phyloP scores from a whole-genome alignment of 2,797 vertebrate species.

The Sebastes miniatus region DNA sequence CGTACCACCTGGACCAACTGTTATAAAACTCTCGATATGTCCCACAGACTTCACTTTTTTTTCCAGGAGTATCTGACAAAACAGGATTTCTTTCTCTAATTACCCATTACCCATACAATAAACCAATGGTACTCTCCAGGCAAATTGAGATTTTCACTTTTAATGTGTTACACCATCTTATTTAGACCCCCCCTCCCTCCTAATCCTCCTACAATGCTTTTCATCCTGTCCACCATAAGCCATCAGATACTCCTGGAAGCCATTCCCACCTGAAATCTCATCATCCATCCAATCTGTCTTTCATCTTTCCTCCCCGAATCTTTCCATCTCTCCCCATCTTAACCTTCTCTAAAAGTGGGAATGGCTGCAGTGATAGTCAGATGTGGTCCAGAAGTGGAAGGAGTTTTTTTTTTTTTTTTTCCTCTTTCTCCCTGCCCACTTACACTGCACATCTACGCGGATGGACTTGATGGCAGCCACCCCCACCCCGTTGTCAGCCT shows the following conservation, averaged over 20 bases:
- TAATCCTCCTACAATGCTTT: slow-evolving; percentile 44
- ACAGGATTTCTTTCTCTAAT: background rate
- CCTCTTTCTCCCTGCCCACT: slow-evolving; percentile 79
- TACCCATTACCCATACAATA: background rate
- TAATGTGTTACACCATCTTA: slow-evolving; percentile 23
- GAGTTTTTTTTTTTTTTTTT: slow-evolving; percentile 37
- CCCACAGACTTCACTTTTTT: slow-evolving; percentile 66
- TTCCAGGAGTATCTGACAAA: slow-evolving; percentile 74
- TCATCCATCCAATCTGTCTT: slow-evolving; percentile 67
- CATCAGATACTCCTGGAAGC: slow-evolving; percentile 81
- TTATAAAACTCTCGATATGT: slow-evolving; percentile 55
- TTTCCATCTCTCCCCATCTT: slow-evolving; percentile 55
- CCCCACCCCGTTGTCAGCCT: slow-evolving; percentile 98
- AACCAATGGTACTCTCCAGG: background rate
- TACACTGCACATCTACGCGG: slow-evolving; percentile 99
- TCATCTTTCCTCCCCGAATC: slow-evolving; percentile 67
- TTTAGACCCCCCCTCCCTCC: background rate
- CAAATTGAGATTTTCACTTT: slow-evolving; percentile 8
- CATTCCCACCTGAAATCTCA: slow-evolving; percentile 75
- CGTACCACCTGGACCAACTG: slow-evolving; percentile 77
- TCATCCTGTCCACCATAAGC: slow-evolving; percentile 59
- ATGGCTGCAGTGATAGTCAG: slow-evolving; percentile 66
- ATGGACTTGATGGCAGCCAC: slow-evolving; percentile 99
- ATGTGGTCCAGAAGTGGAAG: slow-evolving; percentile 76
- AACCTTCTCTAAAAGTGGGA: slow-evolving; percentile 61